Conservation (phyloP, 2,113 vertebrate genomes). For the Myotis yumanensis region DNA sequence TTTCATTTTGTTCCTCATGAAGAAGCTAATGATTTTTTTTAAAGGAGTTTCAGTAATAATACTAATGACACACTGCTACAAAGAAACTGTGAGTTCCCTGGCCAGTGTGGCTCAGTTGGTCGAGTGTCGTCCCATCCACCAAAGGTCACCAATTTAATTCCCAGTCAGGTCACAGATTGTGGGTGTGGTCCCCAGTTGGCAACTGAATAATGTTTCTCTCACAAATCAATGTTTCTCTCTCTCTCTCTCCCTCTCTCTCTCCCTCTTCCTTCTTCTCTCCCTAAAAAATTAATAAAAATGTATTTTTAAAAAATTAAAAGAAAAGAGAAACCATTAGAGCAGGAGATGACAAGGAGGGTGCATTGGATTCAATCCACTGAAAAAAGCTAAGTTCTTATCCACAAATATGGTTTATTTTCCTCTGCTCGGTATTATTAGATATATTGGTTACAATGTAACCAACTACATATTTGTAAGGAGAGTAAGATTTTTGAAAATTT, state of each 20-base stretch:
- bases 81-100: background rate
- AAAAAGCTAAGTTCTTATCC: background rate
- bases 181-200: background rate
- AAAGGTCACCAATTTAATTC: background rate
- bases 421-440: background rate
- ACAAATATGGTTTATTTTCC: background rate
- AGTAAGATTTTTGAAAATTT: background rate
- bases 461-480: slow-evolving; percentile 1
- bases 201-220: background rate
- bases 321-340: background rate
- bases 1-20: background rate
- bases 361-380: background rate
- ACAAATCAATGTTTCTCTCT: background rate
- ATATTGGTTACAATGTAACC: background rate
- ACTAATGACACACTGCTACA: background rate
- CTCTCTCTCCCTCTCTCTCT: too few species aligned
- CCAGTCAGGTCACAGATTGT: background rate
- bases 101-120: background rate
- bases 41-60: slow-evolving; percentile 39
- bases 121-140: background rate
- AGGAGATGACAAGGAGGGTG: background rate
- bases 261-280: too few species aligned
- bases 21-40: background rate
- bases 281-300: too few species aligned
- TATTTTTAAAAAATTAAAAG: too few species aligned